Evolutionary conservation across 2,113 vertebrate species (phyloP).

Genomic region (Erinaceus europaeus): DNA sequence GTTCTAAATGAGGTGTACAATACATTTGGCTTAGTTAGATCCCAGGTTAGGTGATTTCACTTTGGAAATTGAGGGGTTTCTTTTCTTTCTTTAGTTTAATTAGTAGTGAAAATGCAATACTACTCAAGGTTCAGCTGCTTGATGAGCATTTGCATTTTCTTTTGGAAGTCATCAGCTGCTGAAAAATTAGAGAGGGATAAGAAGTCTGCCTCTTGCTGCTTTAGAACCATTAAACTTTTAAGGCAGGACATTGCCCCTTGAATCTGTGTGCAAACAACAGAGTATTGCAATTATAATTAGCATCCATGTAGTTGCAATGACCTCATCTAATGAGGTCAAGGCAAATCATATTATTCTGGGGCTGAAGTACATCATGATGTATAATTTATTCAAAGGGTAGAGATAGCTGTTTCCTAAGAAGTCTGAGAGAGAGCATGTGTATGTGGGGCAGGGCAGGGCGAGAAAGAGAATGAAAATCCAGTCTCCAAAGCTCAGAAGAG

Average conservation of each 20-base stretch:
- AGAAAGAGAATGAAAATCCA: too few relatives aligned
- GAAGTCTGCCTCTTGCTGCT: slow-evolving; percentile 36
- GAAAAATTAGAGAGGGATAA: slow-evolving; percentile 40
- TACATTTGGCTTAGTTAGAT: neutral
- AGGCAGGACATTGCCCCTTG: slow-evolving; percentile 62
- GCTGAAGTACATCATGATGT: slow-evolving; percentile 32
- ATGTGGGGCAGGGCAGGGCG: too few relatives aligned
- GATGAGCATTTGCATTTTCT: slow-evolving; percentile 53
- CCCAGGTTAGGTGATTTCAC: too few relatives aligned
- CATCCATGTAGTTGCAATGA: slow-evolving; percentile 45
- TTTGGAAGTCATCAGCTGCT: slow-evolving; percentile 66
- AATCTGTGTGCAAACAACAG: slow-evolving; percentile 65
- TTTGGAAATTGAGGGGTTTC: slow-evolving; percentile 1
- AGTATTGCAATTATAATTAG: slow-evolving; percentile 52
- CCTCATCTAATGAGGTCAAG: slow-evolving; percentile 47
- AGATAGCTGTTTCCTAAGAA: neutral
- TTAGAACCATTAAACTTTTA: slow-evolving; percentile 59
- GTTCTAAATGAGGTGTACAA: neutral
- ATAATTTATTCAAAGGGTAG: slow-evolving; percentile 57
- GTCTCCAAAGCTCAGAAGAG: neutral
- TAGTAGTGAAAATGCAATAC: slow-evolving; percentile 54
- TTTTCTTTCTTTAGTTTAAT: slow-evolving; percentile 56
- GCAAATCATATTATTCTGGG: slow-evolving; percentile 42
- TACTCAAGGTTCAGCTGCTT: neutral
- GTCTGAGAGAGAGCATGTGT: neutral